phyloP scores from a whole-genome alignment of 2,113 vertebrate species.

The Urocitellus parryii region DNA sequence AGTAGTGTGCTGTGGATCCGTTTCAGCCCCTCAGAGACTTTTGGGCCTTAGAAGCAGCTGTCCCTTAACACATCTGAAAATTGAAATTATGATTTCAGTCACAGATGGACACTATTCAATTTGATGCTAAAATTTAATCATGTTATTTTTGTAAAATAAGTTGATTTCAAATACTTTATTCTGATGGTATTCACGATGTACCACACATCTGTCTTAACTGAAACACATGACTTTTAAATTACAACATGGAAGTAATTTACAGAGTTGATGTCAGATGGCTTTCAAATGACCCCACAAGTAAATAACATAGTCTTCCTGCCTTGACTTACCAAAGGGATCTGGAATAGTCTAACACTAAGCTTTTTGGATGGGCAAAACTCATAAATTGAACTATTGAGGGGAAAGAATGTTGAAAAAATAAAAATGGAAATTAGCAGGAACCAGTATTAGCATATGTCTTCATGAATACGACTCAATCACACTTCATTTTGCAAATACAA shows the following conservation, averaged over 20 bases:
- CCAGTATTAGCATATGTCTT: constrained; percentile 74
- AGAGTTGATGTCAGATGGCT: neutral
- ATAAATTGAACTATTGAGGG: neutral
- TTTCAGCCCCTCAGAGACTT: neutral
- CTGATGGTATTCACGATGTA: constrained; percentile 25
- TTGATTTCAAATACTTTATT: constrained; percentile 59
- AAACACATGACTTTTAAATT: constrained; percentile 43
- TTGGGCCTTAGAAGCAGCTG: neutral
- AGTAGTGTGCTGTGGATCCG: neutral
- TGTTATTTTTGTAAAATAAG: constrained; percentile 42
- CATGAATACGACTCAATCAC: constrained; percentile 79
- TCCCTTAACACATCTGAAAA: neutral
- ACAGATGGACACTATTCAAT: constrained; percentile 4
- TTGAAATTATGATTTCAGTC: constrained; percentile 52
- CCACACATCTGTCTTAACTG: constrained; percentile 23
- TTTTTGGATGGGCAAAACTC: neutral
- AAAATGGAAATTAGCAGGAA: constrained; percentile 79
- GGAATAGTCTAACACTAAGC: neutral
- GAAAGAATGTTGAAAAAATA: constrained; percentile 68
- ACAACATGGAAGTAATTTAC: neutral
- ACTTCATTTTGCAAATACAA: constrained; percentile 82
- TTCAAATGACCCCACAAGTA: constrained; percentile 52
- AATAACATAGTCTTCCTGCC: neutral
- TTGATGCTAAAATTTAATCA: neutral
- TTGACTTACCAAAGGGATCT: neutral